These are phyloP conservation scores for Procambarus virginalis DNA, from an alignment of 1,140 invertebrate species.

Conservation along the genomic window DNA sequence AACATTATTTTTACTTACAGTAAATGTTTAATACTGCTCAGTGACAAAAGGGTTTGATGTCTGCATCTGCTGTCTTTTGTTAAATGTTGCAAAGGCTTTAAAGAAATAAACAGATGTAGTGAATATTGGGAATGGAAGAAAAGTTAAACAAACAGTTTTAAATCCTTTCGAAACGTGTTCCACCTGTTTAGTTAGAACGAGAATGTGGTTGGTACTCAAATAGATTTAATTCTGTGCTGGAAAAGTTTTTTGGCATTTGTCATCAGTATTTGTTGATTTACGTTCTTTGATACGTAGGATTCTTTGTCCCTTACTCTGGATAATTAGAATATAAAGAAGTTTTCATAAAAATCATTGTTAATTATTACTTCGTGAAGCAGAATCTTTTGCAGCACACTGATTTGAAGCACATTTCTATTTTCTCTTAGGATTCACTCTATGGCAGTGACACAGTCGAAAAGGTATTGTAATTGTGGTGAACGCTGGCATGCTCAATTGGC, in stretches of 20 bases:
- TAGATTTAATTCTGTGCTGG: not conserved
- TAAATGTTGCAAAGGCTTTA: too few relatives aligned
- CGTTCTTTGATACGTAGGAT: not conserved
- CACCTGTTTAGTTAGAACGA: too few relatives aligned
- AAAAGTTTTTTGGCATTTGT: not conserved
- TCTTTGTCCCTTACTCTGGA: not conserved
- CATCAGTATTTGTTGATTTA: not conserved
- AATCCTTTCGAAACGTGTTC: too few relatives aligned
- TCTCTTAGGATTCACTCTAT: constrained; percentile 60
- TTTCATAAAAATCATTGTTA: not conserved
- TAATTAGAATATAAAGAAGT: not conserved
- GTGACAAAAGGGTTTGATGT: too few relatives aligned
- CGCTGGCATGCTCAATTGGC: constrained; percentile 19
- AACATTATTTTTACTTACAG: too few relatives aligned
- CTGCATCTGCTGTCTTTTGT: too few relatives aligned
- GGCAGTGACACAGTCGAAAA: constrained; percentile 63
- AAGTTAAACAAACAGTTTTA: too few relatives aligned
- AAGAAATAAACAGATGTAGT: too few relatives aligned
- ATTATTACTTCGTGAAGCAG: constrained; percentile 9
- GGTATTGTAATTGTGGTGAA: constrained; percentile 47
- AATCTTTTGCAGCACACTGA: constrained; percentile 6
- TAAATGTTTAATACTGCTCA: too few relatives aligned
- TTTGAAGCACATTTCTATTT: constrained; percentile 48
- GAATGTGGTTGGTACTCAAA: too few relatives aligned
- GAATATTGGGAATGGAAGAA: too few relatives aligned